phyloP scores from a whole-genome alignment of 1,140 invertebrate genomes.

The Mycetomoellerius zeteki region DNA sequence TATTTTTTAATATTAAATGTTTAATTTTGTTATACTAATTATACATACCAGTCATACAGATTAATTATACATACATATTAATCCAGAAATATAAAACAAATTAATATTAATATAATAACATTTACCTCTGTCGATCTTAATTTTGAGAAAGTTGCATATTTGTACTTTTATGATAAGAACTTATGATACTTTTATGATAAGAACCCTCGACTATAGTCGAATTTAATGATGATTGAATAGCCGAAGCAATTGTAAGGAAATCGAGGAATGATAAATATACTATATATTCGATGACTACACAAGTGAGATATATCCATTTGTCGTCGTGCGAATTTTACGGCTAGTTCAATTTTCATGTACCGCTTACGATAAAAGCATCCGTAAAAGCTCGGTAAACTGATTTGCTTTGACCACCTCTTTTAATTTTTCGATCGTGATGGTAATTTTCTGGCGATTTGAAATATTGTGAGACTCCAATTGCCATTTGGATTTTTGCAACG shows the following conservation, averaged over 20 bases:
- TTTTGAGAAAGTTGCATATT: no score
- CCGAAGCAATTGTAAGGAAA: not conserved
- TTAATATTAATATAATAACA: no score
- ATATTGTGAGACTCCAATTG: conserved; percentile 28
- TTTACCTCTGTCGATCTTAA: no score
- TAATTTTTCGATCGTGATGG: conserved; percentile 57
- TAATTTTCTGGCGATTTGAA: conserved; percentile 60
- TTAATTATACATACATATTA: no score
- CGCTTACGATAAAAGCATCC: conserved; percentile 66
- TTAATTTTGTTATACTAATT: no score
- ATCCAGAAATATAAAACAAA: no score
- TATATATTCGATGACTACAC: conserved; percentile 3
- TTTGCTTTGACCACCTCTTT: conserved; percentile 56
- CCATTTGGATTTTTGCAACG: conserved; percentile 16
- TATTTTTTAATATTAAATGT: no score
- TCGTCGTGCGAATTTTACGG: conserved; percentile 59
- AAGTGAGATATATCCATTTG: conserved; percentile 47
- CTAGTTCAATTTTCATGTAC: conserved; percentile 69
- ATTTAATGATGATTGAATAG: not conserved
- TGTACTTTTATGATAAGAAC: no score
- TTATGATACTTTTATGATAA: no score
- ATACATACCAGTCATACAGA: no score
- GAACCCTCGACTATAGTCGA: no score
- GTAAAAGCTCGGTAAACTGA: conserved; percentile 68
- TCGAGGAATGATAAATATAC: not conserved